Conservation (phyloP, 2,888 invertebrate genomes). For the Cataglyphis cursor region DNA sequence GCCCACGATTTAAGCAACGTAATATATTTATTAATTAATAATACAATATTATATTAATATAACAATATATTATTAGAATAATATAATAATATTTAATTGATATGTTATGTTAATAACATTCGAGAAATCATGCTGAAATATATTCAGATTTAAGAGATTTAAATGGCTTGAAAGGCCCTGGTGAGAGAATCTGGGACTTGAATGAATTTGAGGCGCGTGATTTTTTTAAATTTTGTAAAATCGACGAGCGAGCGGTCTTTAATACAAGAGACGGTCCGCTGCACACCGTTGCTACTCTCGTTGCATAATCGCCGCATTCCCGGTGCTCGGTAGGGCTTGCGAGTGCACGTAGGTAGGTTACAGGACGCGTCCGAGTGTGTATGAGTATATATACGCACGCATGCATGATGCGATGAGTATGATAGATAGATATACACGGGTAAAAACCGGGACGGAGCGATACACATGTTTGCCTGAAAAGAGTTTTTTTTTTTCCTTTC, state of each 20-base stretch:
- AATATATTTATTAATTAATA: too few relatives aligned
- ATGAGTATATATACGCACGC: constrained; percentile 29
- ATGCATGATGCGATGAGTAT: constrained; percentile 34
- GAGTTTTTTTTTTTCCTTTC: background rate
- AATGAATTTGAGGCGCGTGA: constrained; percentile 14
- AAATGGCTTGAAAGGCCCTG: background rate
- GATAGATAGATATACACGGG: constrained; percentile 60
- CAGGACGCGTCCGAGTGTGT: constrained; percentile 54
- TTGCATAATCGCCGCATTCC: constrained; percentile 82
- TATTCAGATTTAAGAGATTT: constrained; percentile 1
- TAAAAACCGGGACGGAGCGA: constrained; percentile 35
- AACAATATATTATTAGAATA: too few relatives aligned
- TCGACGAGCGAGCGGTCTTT: constrained; percentile 9
- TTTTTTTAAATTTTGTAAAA: background rate
- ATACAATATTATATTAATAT: too few relatives aligned
- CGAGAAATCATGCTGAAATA: background rate
- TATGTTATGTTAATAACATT: too few relatives aligned
- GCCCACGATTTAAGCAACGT: too few relatives aligned
- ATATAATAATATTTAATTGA: too few relatives aligned
- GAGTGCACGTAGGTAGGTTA: constrained; percentile 64
- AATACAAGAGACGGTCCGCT: constrained; percentile 55
- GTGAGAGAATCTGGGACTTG: background rate
- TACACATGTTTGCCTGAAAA: background rate
- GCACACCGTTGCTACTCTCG: constrained; percentile 76
- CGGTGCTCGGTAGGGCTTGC: constrained; percentile 72